phyloP scores from a whole-genome alignment of 2,797 vertebrate genomes.

The Cossypha dichroa region DNA sequence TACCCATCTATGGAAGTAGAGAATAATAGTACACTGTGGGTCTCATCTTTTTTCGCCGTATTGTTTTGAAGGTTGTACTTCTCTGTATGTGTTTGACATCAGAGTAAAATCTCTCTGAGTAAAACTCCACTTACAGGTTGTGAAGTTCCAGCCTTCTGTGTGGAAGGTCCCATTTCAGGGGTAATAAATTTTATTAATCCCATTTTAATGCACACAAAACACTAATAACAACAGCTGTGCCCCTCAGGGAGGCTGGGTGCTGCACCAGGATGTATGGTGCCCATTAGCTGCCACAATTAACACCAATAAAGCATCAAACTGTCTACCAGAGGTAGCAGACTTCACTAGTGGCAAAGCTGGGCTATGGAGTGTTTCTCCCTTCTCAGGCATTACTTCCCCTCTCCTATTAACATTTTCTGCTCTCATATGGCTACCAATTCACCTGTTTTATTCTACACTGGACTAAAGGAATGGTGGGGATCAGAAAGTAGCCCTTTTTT shows the following conservation, averaged over 20 bases:
- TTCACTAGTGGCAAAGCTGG: neutral
- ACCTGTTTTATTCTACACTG: neutral
- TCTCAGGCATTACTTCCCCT: neutral
- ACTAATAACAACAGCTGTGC: neutral
- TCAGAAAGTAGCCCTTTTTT: neutral
- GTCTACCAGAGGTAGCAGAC: neutral
- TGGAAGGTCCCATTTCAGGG: neutral
- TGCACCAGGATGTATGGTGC: neutral
- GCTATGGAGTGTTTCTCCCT: neutral
- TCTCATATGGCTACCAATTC: neutral
- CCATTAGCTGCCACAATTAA: neutral
- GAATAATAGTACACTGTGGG: neutral
- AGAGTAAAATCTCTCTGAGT: neutral
- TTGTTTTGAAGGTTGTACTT: neutral
- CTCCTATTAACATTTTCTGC: neutral
- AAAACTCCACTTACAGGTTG: neutral
- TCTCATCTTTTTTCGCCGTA: neutral
- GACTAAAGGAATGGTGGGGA: neutral
- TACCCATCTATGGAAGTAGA: neutral
- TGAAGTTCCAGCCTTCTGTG: neutral
- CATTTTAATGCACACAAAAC: neutral
- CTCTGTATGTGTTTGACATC: neutral
- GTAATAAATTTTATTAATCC: neutral
- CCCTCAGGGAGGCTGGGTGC: neutral
- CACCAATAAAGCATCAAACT: neutral